Conservation (phyloP, 2,113 vertebrate species). For the Sakesphorus luctuosus region DNA sequence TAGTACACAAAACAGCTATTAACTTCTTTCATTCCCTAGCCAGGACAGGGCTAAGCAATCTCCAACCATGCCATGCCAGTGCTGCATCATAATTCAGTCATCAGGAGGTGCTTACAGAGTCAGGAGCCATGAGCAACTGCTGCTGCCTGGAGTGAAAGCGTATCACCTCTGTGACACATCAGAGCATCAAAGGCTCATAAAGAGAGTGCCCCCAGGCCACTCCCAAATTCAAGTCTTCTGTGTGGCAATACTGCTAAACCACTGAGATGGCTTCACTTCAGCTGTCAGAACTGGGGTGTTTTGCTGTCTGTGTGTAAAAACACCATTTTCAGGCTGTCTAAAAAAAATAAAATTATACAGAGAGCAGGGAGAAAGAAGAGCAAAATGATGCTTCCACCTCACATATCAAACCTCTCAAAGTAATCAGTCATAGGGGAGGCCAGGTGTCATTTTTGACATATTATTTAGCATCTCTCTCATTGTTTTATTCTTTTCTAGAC, state of each 20-base stretch:
- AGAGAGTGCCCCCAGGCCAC: constrained; percentile 61
- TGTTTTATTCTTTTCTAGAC: constrained; percentile 57
- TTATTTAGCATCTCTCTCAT: constrained; percentile 71
- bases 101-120: constrained; percentile 27
- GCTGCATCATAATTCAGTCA: constrained; percentile 53
- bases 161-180: constrained; percentile 66
- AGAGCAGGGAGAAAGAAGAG: neutral
- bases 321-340: constrained; percentile 53
- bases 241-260: constrained; percentile 24
- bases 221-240: constrained; percentile 59
- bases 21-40: neutral
- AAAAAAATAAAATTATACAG: neutral
- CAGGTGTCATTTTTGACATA: constrained; percentile 77
- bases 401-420: constrained; percentile 71
- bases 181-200: constrained; percentile 59
- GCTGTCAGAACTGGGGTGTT: constrained; percentile 60
- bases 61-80: neutral
- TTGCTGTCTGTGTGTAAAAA: constrained; percentile 51
- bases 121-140: neutral
- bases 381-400: constrained; percentile 49
- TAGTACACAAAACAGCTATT: neutral
- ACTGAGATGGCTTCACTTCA: constrained; percentile 48
- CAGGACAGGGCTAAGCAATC: neutral
- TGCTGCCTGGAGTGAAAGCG: constrained; percentile 28
- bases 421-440: constrained; percentile 74